Evolutionary conservation across 2,797 vertebrate species (phyloP), one percentile per base, ranked within the genome.

Genomic region (Melanotaenia pygmaea): DNA sequence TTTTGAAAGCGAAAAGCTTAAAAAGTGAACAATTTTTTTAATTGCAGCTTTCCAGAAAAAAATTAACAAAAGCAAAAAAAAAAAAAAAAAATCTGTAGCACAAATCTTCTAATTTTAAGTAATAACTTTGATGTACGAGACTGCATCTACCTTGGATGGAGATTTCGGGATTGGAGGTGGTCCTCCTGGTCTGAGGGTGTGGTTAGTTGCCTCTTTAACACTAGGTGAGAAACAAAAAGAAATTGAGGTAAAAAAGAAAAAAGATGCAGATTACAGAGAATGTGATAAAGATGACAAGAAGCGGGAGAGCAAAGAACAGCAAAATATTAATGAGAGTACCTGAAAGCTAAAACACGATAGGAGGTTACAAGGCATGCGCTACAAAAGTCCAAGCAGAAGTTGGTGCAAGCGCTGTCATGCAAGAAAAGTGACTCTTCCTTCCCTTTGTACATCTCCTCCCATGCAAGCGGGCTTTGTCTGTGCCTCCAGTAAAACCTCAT

Each of bases 91-190:
- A 37, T 61, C 26, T 63, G 38, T 35, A 69, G 37, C 24, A 34
- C 26, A 43, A 37, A 3, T 14, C 51, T 47, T 54, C 32, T 0
- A 11, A 63, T 24, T 74, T 30, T 59, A 18, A 63, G 24, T 50
- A 6, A 47, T 13, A 54, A 28, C 61, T 16, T 58, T 3, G 3
- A 3, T 22, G 26, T 24, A 13, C 30, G 28, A 62, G 16, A 8
- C 5, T 37, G 24, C 37, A 4, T 63, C 56, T 94, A 99, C 97
- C 97, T 99, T 98, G 91, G 97, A 99, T 0, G 98, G 98, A 81
- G 97, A 99, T 90, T 97, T 99, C 62, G 97, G 97, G 88, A 98
- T 96, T 71, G 95, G 89, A 24, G 94, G 94, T 1, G 92, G 93
- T 67, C 94, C 95, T 89, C 93, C 95, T 35, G 96, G 95, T 4